A percentile compares a stretch with the other conserved stretches of the same genome.
Evolutionary conservation across 2,113 vertebrate species (phyloP).

Genomic region (Sceloporus tristichus): DNA sequence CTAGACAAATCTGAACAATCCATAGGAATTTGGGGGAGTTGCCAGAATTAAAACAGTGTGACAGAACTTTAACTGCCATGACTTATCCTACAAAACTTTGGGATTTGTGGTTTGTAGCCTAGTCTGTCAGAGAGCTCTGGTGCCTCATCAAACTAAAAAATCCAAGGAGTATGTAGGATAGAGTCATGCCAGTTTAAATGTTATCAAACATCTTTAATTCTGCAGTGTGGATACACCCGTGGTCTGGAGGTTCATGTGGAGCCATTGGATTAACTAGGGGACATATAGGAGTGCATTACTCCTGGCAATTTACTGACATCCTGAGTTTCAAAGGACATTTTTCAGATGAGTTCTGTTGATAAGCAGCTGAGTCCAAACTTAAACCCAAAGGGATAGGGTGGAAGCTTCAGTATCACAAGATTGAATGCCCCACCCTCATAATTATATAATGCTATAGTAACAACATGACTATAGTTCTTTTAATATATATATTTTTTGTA

Average conservation of each 20-base stretch:
- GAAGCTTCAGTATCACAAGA: neutral
- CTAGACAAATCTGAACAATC: neutral
- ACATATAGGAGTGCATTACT: neutral
- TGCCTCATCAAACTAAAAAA: too few species aligned
- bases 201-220: too few species aligned
- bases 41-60: too few species aligned
- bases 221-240: too few species aligned
- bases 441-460: neutral
- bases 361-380: accelerated
- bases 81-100: too few species aligned
- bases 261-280: constrained; percentile 3
- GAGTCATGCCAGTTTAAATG: too few species aligned
- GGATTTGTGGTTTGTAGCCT: too few species aligned
- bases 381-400: neutral
- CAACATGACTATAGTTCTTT: neutral
- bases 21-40: neutral
- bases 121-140: too few species aligned
- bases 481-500: accelerated
- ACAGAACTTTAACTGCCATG: too few species aligned
- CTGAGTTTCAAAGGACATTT: constrained; percentile 40
- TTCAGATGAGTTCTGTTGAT: neutral
- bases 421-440: constrained; percentile 40
- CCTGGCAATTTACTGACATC: neutral
- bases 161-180: too few species aligned
- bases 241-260: accelerated